Conservation (phyloP, 2,113 vertebrate genomes). For the Brachypodius melanocephalos region DNA sequence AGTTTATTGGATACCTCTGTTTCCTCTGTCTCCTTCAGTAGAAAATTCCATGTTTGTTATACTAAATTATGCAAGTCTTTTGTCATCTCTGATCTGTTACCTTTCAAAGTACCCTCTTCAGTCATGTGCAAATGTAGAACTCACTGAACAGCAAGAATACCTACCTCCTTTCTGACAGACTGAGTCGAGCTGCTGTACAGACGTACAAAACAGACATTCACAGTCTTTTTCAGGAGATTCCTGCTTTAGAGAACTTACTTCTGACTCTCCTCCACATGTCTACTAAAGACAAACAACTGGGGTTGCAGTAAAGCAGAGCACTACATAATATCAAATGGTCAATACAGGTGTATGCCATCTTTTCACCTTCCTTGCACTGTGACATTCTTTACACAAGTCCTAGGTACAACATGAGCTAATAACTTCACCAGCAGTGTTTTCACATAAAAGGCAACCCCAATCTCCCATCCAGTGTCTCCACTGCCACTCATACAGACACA, state of each 20-base stretch:
- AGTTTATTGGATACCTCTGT: background rate
- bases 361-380: background rate
- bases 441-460: background rate
- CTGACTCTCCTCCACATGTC: background rate
- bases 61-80: background rate
- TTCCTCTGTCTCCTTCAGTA: background rate
- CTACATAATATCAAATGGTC: background rate
- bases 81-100: background rate
- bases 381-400: background rate
- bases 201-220: background rate
- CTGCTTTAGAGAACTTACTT: background rate
- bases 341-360: background rate
- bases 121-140: background rate
- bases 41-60: background rate
- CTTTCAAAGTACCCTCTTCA: background rate
- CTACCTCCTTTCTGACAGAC: background rate
- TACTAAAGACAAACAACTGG: background rate
- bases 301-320: background rate
- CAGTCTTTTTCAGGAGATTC: background rate
- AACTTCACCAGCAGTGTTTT: background rate
- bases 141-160: background rate
- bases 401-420: background rate
- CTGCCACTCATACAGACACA: background rate
- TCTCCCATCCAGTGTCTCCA: background rate
- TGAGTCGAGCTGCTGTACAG: background rate